Base-by-base conservation (phyloP, 1,140 invertebrate species). In the Brachionus rubens region DNA sequence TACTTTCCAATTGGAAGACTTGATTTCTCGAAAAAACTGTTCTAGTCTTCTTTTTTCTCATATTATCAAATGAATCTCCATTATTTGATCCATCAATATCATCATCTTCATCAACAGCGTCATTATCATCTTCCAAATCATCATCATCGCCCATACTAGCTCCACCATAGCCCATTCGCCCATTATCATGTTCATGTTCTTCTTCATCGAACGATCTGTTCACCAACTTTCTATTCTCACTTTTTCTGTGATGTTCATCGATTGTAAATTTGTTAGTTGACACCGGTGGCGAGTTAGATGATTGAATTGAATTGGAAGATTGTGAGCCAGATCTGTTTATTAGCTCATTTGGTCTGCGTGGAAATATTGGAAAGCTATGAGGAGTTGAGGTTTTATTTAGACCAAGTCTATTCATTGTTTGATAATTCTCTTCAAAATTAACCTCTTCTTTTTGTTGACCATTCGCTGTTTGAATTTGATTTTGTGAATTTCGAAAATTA, bases 1-100 rank as follows among this genome's bases (percentile, higher is more conserved):
- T 98, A 3, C 92, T 94, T 82, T 99, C 96, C 76, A 99, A 85
- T 82, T 98, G 95, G 82, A 96, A 98, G 0, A 98, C 94, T 78
- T 89, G 89, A 80, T 86, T 88, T 48, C 96, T 86, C 0, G 94
- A 97, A 86, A 99, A 98, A 0, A 98, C 96, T 0, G 96, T 99
- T 62, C 96, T 86, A 0, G 95, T 98, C 83, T 99, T 98, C 88
- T 99, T 99, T 87, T 98, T 98, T 54, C 95, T 24, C 59, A 65
- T 43, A n/a, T 65, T 65, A 36, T 65, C 59, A 43, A 65, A 65
- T 16, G 59, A 65, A 41, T 65, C 59, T 14, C 59, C 59, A 24
- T 65, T 65, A 40, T 76, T 76, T 5, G 48, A 76, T 16, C 52
- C 48, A 54, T 76, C 72, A 4, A 56, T 36, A 65, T 40, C 19